Evolutionary conservation across 92 coral and sea anemone genomes (phyloP).

Genomic region (Parazoanthus atlanticus): DNA sequence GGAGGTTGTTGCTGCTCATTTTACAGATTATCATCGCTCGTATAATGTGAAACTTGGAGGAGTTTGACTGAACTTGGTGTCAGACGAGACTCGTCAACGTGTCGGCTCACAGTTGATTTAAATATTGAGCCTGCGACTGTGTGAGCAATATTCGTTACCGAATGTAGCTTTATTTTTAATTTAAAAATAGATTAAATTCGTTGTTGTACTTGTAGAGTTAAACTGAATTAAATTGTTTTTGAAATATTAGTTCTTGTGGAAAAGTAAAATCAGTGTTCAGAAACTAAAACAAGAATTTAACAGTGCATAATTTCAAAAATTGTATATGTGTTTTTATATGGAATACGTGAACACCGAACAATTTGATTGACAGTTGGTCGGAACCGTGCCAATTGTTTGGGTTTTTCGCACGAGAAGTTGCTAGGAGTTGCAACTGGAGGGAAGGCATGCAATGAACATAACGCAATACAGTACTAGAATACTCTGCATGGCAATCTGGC

Average conservation of each 20-base stretch:
- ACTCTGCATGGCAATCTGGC: background rate
- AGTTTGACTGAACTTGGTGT: background rate
- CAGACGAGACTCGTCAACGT: background rate
- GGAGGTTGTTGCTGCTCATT: background rate
- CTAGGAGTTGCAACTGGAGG: constrained; percentile 3
- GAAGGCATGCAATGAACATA: background rate
- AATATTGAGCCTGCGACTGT: too few species aligned
- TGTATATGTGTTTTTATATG: background rate
- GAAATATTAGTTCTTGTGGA: background rate
- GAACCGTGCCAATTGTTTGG: background rate
- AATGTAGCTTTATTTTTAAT: too few species aligned
- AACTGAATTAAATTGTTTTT: background rate
- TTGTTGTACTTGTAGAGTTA: background rate
- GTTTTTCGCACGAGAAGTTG: constrained; percentile 14
- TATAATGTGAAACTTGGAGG: background rate
- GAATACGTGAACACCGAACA: background rate
- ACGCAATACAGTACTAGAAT: background rate
- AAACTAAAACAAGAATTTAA: background rate
- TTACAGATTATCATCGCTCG: background rate
- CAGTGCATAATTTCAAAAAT: background rate
- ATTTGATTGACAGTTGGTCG: background rate
- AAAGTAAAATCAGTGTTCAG: background rate
- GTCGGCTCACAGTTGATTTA: too few species aligned
- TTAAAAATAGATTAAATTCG: too few species aligned
- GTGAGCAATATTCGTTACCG: too few species aligned